These are phyloP conservation scores for Parapristionchus giblindavisi DNA, from an alignment of 2,888 invertebrate genomes.

Conservation along the genomic window DNA sequence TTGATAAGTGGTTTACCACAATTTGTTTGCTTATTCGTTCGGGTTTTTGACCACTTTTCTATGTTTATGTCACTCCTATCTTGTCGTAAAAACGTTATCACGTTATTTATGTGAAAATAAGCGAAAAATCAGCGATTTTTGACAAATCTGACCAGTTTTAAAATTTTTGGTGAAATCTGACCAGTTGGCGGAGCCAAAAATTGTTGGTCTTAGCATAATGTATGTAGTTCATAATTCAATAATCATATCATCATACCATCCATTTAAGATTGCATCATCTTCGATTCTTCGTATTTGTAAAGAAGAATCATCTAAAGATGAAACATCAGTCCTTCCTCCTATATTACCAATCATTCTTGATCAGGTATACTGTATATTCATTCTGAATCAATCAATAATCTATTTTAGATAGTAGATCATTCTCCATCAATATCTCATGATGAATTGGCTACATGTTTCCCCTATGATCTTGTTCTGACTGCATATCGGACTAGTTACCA, in stretches of 20 bases:
- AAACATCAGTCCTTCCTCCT: slow-evolving; percentile 36
- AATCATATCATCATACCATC: not conserved
- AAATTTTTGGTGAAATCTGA: too few relatives aligned
- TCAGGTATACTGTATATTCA: slow-evolving; percentile 15
- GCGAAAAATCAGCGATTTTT: too few relatives aligned
- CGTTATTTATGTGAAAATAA: too few relatives aligned
- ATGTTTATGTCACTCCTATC: too few relatives aligned
- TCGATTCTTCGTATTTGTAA: slow-evolving; percentile 84
- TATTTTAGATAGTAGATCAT: slow-evolving; percentile 87
- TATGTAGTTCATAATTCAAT: too few relatives aligned
- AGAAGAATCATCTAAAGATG: slow-evolving; percentile 21
- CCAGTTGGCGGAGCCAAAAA: too few relatives aligned
- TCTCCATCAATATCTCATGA: slow-evolving; percentile 99
- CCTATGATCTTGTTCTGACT: slow-evolving; percentile 94
- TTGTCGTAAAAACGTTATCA: too few relatives aligned
- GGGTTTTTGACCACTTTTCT: too few relatives aligned
- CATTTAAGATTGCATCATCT: slow-evolving; percentile 85
- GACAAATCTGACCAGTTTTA: too few relatives aligned
- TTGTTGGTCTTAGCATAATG: too few relatives aligned
- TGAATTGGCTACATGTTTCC: slow-evolving; percentile 96
- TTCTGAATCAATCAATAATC: not conserved
- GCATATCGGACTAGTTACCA: slow-evolving; percentile 78
- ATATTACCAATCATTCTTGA: slow-evolving; percentile 31
- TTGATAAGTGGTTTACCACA: too few relatives aligned
- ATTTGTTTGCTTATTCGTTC: too few relatives aligned